Conservation (phyloP, 2,888 invertebrate species). For the Sminthurides aquaticus region DNA sequence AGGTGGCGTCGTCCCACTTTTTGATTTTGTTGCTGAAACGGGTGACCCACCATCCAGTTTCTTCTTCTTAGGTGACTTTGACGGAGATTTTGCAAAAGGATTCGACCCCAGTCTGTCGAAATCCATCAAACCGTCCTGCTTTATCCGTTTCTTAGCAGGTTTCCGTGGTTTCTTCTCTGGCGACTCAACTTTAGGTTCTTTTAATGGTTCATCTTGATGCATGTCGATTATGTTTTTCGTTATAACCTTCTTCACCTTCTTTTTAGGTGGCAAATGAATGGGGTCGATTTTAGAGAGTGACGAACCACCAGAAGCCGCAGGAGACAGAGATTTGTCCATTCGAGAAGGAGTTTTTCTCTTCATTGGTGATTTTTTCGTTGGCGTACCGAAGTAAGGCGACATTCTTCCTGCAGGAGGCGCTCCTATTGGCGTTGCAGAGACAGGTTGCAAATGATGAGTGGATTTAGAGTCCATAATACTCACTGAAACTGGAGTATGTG, state of each 20-base stretch:
- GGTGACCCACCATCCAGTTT: not conserved
- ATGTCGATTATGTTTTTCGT: slow-evolving; percentile 25
- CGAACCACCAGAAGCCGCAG: not conserved
- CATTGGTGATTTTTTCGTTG: slow-evolving; percentile 7
- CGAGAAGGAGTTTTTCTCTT: slow-evolving; percentile 13
- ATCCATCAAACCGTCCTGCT: slow-evolving; percentile 7
- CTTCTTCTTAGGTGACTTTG: slow-evolving; percentile 1
- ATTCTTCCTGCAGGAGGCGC: not conserved
- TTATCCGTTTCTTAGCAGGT: slow-evolving; percentile 13
- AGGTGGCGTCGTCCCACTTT: not conserved
- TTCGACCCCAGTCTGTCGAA: not conserved
- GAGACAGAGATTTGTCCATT: too few relatives aligned
- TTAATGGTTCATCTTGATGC: slow-evolving; percentile 5
- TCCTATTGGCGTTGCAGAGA: not conserved
- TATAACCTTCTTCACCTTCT: slow-evolving; percentile 21
- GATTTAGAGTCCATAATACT: not conserved
- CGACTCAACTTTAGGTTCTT: not conserved
- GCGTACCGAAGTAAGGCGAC: not conserved
- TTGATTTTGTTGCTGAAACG: not conserved
- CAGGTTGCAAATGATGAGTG: not conserved
- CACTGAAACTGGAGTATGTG: not conserved
- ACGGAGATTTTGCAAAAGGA: not conserved
- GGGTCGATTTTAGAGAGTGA: not conserved
- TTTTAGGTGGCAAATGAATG: slow-evolving; percentile 21
- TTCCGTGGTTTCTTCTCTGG: slow-evolving; percentile 16